Evolutionary conservation across 2,797 vertebrate genomes (phyloP).

Genomic region (Aphelocoma californica): DNA sequence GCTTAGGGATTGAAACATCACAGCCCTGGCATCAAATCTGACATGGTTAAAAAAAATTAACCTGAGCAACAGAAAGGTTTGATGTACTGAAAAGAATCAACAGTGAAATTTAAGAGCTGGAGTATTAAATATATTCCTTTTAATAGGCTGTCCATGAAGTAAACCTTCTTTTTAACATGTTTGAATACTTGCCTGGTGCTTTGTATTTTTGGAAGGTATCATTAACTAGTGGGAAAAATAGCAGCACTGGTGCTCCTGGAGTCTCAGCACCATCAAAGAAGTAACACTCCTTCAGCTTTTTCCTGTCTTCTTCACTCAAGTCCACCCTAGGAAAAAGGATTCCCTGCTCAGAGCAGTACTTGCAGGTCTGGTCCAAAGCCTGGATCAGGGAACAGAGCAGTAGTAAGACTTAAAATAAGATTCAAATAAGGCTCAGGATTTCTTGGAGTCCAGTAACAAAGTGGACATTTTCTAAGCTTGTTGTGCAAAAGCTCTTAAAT

Average conservation of each 20-base stretch:
- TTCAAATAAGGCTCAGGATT: background rate
- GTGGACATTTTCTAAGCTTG: background rate
- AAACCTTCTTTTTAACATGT: background rate
- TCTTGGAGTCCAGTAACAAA: background rate
- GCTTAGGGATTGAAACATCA: background rate
- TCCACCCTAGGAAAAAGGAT: conserved; percentile 80
- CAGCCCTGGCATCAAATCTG: background rate
- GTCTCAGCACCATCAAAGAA: conserved; percentile 79
- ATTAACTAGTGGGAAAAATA: conserved; percentile 84
- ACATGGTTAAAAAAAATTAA: background rate
- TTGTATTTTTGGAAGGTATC: conserved; percentile 81
- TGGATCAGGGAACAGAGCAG: conserved; percentile 45
- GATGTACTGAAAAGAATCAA: background rate
- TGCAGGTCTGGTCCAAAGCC: conserved; percentile 78
- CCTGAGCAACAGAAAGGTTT: background rate
- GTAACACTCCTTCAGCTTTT: conserved; percentile 81
- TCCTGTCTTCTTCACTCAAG: conserved; percentile 66
- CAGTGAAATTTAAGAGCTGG: background rate
- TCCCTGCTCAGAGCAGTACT: conserved; percentile 77
- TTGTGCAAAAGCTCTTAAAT: background rate
- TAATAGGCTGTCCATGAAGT: background rate
- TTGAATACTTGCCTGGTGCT: conserved; percentile 77
- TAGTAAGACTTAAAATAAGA: background rate
- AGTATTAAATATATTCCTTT: background rate
- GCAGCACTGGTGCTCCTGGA: conserved; percentile 76